Base-by-base conservation (phyloP, 2,113 vertebrate species). In the Caranx melampygus region DNA sequence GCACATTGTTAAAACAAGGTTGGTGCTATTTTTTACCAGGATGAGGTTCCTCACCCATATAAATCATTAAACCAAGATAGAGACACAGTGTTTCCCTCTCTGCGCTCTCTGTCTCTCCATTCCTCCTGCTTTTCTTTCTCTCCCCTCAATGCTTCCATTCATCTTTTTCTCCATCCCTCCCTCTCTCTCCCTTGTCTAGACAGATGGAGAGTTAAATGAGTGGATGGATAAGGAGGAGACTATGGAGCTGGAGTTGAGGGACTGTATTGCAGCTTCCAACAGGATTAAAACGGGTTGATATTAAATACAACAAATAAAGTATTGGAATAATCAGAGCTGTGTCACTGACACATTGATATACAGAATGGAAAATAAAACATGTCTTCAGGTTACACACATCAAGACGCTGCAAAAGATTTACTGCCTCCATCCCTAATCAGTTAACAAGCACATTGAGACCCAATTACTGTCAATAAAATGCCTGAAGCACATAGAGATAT, bases 31-130 rank as follows among this genome's bases (percentile, higher is more conserved):
- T 75, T 82, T 80, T 82, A 81, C 75, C 55, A 42, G 52, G 66
- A 72, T 72, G 66, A 81, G 66, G 52, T 72, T 79, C 72, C 64
- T 76, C 66, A 54, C 42, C 57, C 12, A n/a, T 66, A 85, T 70
- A 83, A 85, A 85, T 88, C 69, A 81, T 81, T 79, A 81, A 85
- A 80, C 33, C 71, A 51, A 55, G n/a, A 52, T 13, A 45, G 60
- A 82, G 66, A 82, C 52, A 75, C 54, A 73, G 45, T 51, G 4
- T 62, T 59, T 72, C 16, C 34, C 69, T 68, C 79, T 73, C 34
- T 54, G 10, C 26, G 20, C 33, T 15, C 42, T 10, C 7, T 31
- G 13, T 13, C 55, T 42, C 3, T 61, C 58, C 8, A 42, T 45
- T 62, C 26, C 33, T 51, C 58, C 45, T 75, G 18, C 54, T 18